These are phyloP conservation scores for Biston stratarius DNA, from an alignment of 2,888 invertebrate genomes.

Conservation along the genomic window DNA sequence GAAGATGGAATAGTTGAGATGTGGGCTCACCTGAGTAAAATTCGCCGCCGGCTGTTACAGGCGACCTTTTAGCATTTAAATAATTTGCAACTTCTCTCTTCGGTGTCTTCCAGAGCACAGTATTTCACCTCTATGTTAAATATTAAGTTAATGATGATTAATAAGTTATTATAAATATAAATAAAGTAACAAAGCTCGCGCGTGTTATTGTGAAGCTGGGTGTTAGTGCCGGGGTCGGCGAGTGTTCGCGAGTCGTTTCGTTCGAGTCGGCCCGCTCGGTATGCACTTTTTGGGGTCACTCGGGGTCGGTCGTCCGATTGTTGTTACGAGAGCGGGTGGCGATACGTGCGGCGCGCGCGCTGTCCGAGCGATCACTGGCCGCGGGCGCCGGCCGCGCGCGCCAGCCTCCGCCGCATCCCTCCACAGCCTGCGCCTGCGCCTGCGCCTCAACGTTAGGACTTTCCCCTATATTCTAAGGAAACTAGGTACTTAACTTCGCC, in stretches of 20 bases:
- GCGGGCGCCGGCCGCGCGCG: constrained; percentile 44
- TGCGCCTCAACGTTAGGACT: constrained; percentile 49
- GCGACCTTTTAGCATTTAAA: constrained; percentile 63
- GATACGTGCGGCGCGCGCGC: constrained; percentile 64
- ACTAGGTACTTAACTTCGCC: too few relatives aligned
- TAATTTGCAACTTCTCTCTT: constrained; percentile 28
- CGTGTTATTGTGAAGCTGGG: constrained; percentile 62
- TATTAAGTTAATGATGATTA: constrained; percentile 50
- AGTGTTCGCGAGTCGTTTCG: constrained; percentile 76
- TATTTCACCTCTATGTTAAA: constrained; percentile 70
- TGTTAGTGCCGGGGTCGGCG: constrained; percentile 60
- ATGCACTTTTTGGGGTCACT: constrained; percentile 75
- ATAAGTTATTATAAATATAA: constrained; percentile 38
- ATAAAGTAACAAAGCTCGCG: constrained; percentile 66
- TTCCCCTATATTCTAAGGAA: not conserved
- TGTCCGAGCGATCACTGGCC: constrained; percentile 77
- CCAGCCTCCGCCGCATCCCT: constrained; percentile 53
- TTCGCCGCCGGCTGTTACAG: constrained; percentile 50
- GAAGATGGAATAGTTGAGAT: constrained; percentile 15
- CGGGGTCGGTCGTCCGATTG: constrained; percentile 69
- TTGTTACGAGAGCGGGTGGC: constrained; percentile 52
- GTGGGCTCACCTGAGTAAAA: constrained; percentile 67
- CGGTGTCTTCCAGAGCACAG: constrained; percentile 63
- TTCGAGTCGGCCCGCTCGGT: constrained; percentile 74
- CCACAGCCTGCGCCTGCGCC: constrained; percentile 60